These are phyloP conservation scores for Tyrannus savana DNA, from an alignment of 2,113 vertebrate genomes.

Conservation along the genomic window DNA sequence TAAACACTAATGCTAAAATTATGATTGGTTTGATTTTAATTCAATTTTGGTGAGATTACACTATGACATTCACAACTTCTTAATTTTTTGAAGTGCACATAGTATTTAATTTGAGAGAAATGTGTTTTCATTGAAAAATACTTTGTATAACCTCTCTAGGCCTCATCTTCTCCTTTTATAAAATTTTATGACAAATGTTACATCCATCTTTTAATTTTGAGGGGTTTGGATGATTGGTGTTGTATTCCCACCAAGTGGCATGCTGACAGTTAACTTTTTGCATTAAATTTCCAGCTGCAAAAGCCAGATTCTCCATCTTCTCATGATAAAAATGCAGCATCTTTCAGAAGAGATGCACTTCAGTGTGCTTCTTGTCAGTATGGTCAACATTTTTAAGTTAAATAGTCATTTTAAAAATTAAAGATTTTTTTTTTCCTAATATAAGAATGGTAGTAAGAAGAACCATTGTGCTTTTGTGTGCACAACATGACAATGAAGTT, in stretches of 20 bases:
- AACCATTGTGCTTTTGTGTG: not conserved
- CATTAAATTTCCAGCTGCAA: not conserved
- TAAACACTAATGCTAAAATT: not conserved
- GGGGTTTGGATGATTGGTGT: not conserved
- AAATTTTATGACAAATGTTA: not conserved
- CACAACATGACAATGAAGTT: not conserved
- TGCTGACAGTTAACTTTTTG: not conserved
- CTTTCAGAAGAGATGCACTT: not conserved
- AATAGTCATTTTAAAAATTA: not conserved
- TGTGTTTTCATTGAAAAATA: not conserved
- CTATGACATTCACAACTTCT: not conserved
- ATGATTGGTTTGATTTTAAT: not conserved
- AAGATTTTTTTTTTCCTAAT: not conserved
- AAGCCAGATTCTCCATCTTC: not conserved
- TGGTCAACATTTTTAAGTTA: not conserved
- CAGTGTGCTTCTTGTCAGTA: not conserved
- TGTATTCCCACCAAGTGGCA: not conserved
- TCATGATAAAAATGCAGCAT: not conserved
- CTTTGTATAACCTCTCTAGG: not conserved
- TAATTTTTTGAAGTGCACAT: rapidly evolving
- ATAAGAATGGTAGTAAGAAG: not conserved
- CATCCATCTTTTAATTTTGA: not conserved
- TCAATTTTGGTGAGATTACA: not conserved
- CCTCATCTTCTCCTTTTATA: not conserved
- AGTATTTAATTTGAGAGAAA: not conserved